Base-by-base conservation (phyloP, 2,888 invertebrate species). In the Leptinotarsa rubiginosa region DNA sequence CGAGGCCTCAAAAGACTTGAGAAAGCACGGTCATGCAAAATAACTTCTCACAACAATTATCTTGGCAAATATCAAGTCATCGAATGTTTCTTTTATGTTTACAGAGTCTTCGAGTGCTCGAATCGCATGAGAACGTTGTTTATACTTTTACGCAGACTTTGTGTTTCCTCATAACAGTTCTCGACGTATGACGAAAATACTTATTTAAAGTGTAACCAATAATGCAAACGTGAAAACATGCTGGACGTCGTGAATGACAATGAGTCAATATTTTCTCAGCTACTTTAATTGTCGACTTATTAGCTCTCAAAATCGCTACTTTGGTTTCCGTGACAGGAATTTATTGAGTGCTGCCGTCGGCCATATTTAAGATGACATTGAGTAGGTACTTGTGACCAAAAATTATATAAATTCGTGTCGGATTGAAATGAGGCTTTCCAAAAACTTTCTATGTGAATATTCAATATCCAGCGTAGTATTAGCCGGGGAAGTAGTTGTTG, bases 241-340 rank as follows among this genome's bases (percentile, higher is more conserved):
- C 47, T 20, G 65, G 47, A 22, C 67, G 52, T 59, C 56, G 72
- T 50, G 66, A 72, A 72, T 66, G 59, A 72, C 67, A 66, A 72
- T 72, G 66, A 72, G 67, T 72, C 67, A 68, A 73, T 62, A 68
- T 73, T 73, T 73, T 64, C 47, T 69, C 47, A 25, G 47, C 54
- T 31, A 31, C 15, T 54, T 41, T 20, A 47, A 56, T 56, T 47
- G 31, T 41, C 18, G 54, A 56, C 56, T 56, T 69, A 18, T 18
- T 47, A 68, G 68, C 31, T 41, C 47, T 47, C 41, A 18, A 47
- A 69, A 56, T 56, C 47, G 68, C 47, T 18, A 56, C 68, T 69
- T 68, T 22, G 68, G 22, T 69, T 54, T 54, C 41, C 56, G 52
- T 69, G 68, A 69, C 31, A 31, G 56, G 54, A 68, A 68, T 68